Percentiles rank a stretch among this genome's conserved stretches.
Evolutionary conservation across 2,888 invertebrate genomes (phyloP).

Genomic region (Cheilosia impressa): DNA sequence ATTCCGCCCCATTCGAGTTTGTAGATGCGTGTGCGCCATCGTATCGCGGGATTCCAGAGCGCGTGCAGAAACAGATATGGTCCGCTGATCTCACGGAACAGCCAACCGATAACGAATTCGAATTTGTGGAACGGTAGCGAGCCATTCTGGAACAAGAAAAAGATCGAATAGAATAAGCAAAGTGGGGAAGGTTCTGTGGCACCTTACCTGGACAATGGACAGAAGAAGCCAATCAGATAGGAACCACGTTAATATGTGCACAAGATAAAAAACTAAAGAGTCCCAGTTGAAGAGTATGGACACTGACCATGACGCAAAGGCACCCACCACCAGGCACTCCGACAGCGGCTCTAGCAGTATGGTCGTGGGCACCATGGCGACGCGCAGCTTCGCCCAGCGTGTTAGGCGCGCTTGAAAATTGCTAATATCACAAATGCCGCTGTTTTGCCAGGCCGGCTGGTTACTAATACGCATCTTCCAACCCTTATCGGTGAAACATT

Average conservation of each 20-base stretch:
- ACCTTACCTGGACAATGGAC: slow-evolving; percentile 90
- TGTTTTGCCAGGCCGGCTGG: slow-evolving; percentile 98
- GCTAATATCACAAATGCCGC: slow-evolving; percentile 93
- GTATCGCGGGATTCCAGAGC: slow-evolving; percentile 93
- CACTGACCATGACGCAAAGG: slow-evolving; percentile 95
- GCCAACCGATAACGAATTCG: slow-evolving; percentile 97
- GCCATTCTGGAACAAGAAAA: slow-evolving; percentile 88
- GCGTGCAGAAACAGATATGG: slow-evolving; percentile 95
- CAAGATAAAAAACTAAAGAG: slow-evolving; percentile 94
- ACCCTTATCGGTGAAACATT: slow-evolving; percentile 93
- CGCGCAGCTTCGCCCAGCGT: slow-evolving; percentile 97
- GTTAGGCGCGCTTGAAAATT: slow-evolving; percentile 93
- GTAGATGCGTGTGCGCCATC: slow-evolving; percentile 96
- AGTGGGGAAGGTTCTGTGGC: not conserved
- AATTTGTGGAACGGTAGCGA: slow-evolving; percentile 97
- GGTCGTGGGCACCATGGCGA: slow-evolving; percentile 97
- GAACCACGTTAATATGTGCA: slow-evolving; percentile 97
- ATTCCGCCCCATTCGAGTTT: slow-evolving; percentile 97
- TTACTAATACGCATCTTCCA: slow-evolving; percentile 96
- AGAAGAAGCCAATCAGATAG: slow-evolving; percentile 97
- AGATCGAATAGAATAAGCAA: slow-evolving; percentile 4
- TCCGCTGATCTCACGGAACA: slow-evolving; percentile 95
- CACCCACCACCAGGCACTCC: slow-evolving; percentile 96
- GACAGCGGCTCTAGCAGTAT: slow-evolving; percentile 96
- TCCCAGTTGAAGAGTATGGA: slow-evolving; percentile 93